Base-by-base conservation (phyloP, 2,888 invertebrate species). In the Artemia sinica region DNA sequence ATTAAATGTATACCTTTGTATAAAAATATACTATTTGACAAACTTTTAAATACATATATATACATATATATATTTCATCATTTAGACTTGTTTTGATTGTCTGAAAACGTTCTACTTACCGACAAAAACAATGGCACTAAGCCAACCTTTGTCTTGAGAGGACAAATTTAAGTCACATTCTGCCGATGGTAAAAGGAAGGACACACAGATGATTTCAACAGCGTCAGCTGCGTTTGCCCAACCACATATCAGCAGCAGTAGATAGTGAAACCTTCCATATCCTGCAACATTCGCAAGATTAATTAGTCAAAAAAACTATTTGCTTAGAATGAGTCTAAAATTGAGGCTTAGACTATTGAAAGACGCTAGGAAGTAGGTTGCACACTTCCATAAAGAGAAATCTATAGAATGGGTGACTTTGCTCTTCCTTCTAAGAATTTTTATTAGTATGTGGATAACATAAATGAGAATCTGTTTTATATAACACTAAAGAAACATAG, bases 141-240 rank as follows among this genome's bases (percentile, higher is more conserved):
- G 81, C 58, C 84, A 79, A 78, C 89, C 89, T 80, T 92, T 92
- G 73, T 89, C 87, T 74, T 86, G 84, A 69, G 91, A 91, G 76
- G 87, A 86, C 75, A 93, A 84, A 73, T 88, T 80, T 78, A 93
- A 82, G 82, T 93, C 93, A 83, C 92, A 92, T 80, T 91, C 88
- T 73, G 92, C 92, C 75, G 91, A 89, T 66, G 92, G 92, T 72
- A 93, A 81, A 79, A 93, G 89, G 83, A 92, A 93, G 74, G 92
- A 92, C 86, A 93, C 75, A 65, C 77, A 76, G 14, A 79, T 73
- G 41, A 79, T 76, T 70, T 79, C 78, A 14, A 79, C 75, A n/a
- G 78, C 77, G 73, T 79, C 78, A 72, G 77, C 76, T 58, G 77
- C 77, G 70, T 77, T 76, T 79, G 92, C 91, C 81, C 92, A 88